Evolutionary conservation across 2,113 vertebrate species (phyloP).

Genomic region (Corythornis madagascariensis): DNA sequence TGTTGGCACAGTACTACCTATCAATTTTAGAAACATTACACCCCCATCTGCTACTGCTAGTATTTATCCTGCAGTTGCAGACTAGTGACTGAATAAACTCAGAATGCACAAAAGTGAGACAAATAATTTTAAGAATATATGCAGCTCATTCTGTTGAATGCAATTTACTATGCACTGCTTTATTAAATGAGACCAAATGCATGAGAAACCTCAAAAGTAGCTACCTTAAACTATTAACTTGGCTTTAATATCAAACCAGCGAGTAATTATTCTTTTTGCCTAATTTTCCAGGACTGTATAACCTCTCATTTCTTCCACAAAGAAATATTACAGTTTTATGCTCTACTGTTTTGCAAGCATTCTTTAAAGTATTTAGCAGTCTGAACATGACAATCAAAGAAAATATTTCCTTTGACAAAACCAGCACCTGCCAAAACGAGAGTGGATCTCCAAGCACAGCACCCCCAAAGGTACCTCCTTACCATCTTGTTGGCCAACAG

Average conservation of each 20-base stretch:
- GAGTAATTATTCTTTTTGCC: neutral
- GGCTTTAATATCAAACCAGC: neutral
- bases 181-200: neutral
- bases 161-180: neutral
- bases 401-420: neutral
- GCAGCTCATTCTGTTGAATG: neutral
- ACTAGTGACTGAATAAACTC: neutral
- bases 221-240: neutral
- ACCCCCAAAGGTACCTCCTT: fast-evolving
- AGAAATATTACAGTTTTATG: neutral
- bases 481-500: fast-evolving
- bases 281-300: neutral
- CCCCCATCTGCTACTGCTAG: neutral
- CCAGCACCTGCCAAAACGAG: neutral
- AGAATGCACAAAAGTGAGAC: neutral
- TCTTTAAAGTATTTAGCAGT: neutral
- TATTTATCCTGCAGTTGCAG: neutral
- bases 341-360: neutral
- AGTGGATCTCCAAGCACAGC: neutral
- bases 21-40: neutral
- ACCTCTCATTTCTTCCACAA: neutral
- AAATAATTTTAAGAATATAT: neutral
- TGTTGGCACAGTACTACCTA: neutral
- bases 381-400: neutral
- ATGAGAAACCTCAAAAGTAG: neutral